Evolutionary conservation across 1,140 invertebrate genomes (phyloP).

Genomic region (Contarinia nasturtii): DNA sequence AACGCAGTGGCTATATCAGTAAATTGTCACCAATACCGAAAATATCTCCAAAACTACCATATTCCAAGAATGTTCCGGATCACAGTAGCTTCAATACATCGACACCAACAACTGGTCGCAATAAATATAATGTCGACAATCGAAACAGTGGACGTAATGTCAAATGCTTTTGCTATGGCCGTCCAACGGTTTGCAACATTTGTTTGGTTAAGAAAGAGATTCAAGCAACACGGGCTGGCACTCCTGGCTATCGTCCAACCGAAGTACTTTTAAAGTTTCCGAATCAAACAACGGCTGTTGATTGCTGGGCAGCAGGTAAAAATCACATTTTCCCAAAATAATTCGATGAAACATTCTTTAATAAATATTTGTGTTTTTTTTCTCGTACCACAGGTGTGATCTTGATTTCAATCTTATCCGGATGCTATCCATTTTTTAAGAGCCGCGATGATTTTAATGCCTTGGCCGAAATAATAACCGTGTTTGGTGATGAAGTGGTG

Average conservation of each 20-base stretch:
- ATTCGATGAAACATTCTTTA: too few relatives aligned
- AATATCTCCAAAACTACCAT: background rate
- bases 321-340: constrained; percentile 31
- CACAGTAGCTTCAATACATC: background rate
- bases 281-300: constrained; percentile 60
- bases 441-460: constrained; percentile 62
- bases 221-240: constrained; percentile 63
- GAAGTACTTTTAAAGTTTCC: constrained; percentile 66
- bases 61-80: background rate
- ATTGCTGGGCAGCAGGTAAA: constrained; percentile 62
- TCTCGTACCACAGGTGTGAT: constrained; percentile 44
- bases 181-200: constrained; percentile 37
- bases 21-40: background rate
- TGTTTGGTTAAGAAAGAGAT: constrained; percentile 37
- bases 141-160: background rate
- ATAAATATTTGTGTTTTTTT: too few relatives aligned
- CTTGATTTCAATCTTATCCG: constrained; percentile 56
- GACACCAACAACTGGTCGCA: background rate
- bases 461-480: constrained; percentile 60
- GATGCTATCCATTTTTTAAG: constrained; percentile 67
- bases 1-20: constrained; percentile 8
- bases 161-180: constrained; percentile 42
- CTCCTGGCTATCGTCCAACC: constrained; percentile 71
- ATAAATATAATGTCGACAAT: background rate
- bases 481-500: constrained; percentile 55